Evolutionary conservation across 2,888 invertebrate species (phyloP).

Genomic region (Tenthredo distinguenda): DNA sequence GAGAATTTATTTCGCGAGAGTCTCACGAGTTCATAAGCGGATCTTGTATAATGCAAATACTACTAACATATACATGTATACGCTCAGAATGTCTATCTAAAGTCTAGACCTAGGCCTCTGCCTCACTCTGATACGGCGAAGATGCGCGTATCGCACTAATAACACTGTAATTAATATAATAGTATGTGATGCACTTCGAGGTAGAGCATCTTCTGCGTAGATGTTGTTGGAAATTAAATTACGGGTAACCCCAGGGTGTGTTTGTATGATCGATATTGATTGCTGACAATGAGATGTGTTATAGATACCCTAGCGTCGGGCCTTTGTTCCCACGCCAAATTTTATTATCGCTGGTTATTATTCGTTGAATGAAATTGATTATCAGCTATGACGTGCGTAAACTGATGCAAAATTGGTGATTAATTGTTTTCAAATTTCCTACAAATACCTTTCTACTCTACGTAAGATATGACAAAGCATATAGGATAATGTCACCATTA

Average conservation of each 20-base stretch:
- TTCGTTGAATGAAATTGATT: constrained; percentile 14
- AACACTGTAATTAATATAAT: constrained; percentile 17
- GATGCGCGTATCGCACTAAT: constrained; percentile 27
- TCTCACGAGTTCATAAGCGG: constrained; percentile 8
- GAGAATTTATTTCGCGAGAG: neutral
- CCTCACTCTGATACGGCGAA: constrained; percentile 3
- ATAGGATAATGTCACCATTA: neutral
- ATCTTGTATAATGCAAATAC: constrained; percentile 20
- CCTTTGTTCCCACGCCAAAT: constrained; percentile 2
- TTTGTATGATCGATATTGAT: constrained; percentile 37
- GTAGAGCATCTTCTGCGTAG: constrained; percentile 22
- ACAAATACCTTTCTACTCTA: neutral
- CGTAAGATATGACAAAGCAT: neutral
- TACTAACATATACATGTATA: neutral
- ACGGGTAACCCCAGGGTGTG: neutral
- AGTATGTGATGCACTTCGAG: constrained; percentile 40
- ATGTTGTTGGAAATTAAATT: constrained; percentile 26
- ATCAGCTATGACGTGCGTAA: constrained; percentile 5
- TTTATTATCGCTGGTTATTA: constrained; percentile 12
- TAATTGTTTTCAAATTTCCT: neutral
- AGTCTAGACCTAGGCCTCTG: constrained; percentile 10
- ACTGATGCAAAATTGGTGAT: constrained; percentile 5
- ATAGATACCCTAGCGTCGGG: neutral
- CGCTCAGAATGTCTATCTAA: neutral
- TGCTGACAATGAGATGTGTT: neutral